Evolutionary conservation across 2,797 vertebrate species (phyloP).

Genomic region (Botia almorhae): DNA sequence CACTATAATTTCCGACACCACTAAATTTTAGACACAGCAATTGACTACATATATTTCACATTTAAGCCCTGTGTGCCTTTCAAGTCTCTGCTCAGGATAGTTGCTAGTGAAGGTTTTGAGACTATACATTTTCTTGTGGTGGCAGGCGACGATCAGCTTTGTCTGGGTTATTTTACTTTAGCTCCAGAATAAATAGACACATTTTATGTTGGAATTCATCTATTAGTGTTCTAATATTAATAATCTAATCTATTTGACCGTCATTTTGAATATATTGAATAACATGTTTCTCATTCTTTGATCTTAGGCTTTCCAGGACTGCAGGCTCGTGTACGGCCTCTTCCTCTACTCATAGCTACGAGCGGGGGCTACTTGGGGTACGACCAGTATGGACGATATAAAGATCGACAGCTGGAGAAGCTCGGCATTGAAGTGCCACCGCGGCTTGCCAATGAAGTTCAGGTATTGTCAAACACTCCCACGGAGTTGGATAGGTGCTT

Average conservation of each 20-base stretch:
- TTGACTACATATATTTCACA: no score
- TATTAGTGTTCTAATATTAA: background rate
- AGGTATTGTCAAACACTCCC: slow-evolving; percentile 75
- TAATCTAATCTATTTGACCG: no score
- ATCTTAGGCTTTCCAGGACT: slow-evolving; percentile 45
- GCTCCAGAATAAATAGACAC: no score
- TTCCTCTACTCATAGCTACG: slow-evolving; percentile 83
- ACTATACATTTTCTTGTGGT: no score
- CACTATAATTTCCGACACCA: no score
- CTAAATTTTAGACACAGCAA: no score
- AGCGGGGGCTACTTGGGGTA: slow-evolving; percentile 88
- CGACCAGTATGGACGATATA: slow-evolving; percentile 83
- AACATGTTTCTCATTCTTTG: background rate
- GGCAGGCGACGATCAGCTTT: no score
- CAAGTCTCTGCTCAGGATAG: no score
- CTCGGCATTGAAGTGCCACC: slow-evolving; percentile 79
- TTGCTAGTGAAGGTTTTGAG: no score
- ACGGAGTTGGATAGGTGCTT: background rate
- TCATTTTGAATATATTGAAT: background rate
- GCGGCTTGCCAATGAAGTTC: slow-evolving; percentile 79
- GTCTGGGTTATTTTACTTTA: no score
- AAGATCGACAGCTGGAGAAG: slow-evolving; percentile 69
- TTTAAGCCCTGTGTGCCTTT: no score
- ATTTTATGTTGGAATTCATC: background rate
- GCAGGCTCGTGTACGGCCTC: slow-evolving; percentile 76